Base-by-base conservation (phyloP, 1,140 invertebrate genomes). In the Atta texana region DNA sequence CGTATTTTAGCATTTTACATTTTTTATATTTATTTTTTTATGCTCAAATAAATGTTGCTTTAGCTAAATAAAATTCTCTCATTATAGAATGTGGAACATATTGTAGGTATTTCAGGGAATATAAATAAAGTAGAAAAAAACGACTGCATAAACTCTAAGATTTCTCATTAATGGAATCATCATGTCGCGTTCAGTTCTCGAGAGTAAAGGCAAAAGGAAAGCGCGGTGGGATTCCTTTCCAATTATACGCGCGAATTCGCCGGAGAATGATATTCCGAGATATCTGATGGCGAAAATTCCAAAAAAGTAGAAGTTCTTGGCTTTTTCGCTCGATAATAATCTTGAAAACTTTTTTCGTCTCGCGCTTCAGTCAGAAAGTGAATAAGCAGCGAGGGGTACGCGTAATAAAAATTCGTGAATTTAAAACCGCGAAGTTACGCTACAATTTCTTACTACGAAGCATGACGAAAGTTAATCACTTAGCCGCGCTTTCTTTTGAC, bases 261-360 rank as follows among this genome's bases (percentile, higher is more conserved):
- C 53, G 21, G 28, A 61, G 44, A 51, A 69, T 49, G 88, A 74
- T 89, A 89, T 89, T 86, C 80, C 84, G 68, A 87, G 76, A 87
- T 71, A 76, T 63, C 74, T 61, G 28, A 57, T 51, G 34, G 18
- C 21, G 51, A 71, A 63, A 72, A 86, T 31, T 84, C 80, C 21
- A 81, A 86, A 87, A 75, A 49, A 24, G 44, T 34, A 21, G 31
- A 74, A 49, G 7, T 44, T 24, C 39, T 49, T 1, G 39, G 76
- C 80, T 68, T 87, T 80, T 34, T 59, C 71, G 88, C 87, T 91
- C 90, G 89, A 91, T 93, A 91, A 92, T 92, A 92, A 91, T 93
- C 92, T 80, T 80, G 51, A 44, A 44, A 86, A 85, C 74, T 88
- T 44, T 44, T 44, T 44, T 75, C 57, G 77, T 86, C 69, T 63